phyloP scores from a whole-genome alignment of 1,140 invertebrate genomes.

The Temnothorax nylanderi region DNA sequence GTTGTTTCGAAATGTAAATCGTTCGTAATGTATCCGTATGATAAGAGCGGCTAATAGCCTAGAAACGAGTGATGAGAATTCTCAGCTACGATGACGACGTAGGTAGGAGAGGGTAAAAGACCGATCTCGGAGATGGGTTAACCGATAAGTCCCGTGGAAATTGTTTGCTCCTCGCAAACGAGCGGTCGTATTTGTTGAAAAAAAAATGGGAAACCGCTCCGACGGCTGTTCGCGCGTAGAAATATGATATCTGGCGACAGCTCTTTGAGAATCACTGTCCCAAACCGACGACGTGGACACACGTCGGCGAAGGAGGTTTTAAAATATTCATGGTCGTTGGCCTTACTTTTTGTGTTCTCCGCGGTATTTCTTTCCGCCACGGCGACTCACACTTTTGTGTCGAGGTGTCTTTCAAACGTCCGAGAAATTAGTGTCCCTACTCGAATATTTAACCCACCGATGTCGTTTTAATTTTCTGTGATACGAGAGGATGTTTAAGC shows the following conservation, averaged over 20 bases:
- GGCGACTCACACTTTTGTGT: background rate
- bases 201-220: background rate
- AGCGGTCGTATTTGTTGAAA: conserved; percentile 3
- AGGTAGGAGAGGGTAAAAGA: background rate
- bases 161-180: conserved; percentile 16
- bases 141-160: background rate
- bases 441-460: background rate
- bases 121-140: background rate
- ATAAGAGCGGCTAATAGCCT: conserved; percentile 10
- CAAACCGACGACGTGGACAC: conserved; percentile 61
- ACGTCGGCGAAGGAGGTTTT: conserved; percentile 46
- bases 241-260: conserved; percentile 61
- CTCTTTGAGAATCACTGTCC: conserved; percentile 67
- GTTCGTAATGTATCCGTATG: conserved; percentile 26
- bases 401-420: background rate
- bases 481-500: background rate
- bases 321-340: conserved; percentile 70
- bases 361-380: background rate
- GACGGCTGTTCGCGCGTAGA: conserved; percentile 28
- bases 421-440: background rate
- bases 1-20: conserved; percentile 26
- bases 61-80: background rate
- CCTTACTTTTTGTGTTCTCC: conserved; percentile 61
- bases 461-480: background rate
- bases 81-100: background rate